Conservation (phyloP, 2,888 invertebrate species). For the Hypomecis punctinalis region DNA sequence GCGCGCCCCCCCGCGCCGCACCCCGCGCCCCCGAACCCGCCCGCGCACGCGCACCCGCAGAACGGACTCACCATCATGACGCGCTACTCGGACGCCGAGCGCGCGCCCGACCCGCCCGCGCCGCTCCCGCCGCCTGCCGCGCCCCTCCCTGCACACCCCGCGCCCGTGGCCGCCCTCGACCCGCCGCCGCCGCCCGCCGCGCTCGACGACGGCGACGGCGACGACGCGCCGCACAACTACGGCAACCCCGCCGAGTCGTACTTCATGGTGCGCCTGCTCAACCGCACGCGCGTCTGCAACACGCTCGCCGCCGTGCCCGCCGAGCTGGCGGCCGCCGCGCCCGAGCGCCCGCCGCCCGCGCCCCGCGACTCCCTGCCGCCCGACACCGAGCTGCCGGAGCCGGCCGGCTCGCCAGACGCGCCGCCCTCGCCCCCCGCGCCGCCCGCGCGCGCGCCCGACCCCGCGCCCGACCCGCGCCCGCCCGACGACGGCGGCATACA, state of each 20-base stretch:
- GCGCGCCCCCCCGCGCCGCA: conserved; percentile 31
- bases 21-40: conserved; percentile 41
- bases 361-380: conserved; percentile 43
- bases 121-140: conserved; percentile 58
- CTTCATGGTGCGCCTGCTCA: conserved; percentile 77
- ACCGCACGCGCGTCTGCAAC: conserved; percentile 71
- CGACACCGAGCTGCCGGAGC: conserved; percentile 38
- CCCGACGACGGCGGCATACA: conserved; percentile 82
- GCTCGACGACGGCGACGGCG: conserved; percentile 50
- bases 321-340: conserved; percentile 57
- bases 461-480: conserved; percentile 36
- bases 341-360: conserved; percentile 41
- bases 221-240: conserved; percentile 69
- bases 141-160: conserved; percentile 55
- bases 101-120: conserved; percentile 50
- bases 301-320: conserved; percentile 74
- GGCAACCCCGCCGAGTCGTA: conserved; percentile 80
- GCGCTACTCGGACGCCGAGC: conserved; percentile 73
- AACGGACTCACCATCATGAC: conserved; percentile 81
- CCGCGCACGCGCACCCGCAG: conserved; percentile 61
- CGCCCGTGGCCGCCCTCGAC: conserved; percentile 51
- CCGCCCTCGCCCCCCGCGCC: conserved; percentile 35
- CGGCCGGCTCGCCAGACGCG: conserved; percentile 43
- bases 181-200: conserved; percentile 64
- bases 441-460: conserved; percentile 28